A percentile compares a stretch with the other conserved stretches of the same genome.
These are phyloP conservation scores for Nephila pilipes DNA, from an alignment of 1,140 invertebrate genomes.

Conservation along the genomic window DNA sequence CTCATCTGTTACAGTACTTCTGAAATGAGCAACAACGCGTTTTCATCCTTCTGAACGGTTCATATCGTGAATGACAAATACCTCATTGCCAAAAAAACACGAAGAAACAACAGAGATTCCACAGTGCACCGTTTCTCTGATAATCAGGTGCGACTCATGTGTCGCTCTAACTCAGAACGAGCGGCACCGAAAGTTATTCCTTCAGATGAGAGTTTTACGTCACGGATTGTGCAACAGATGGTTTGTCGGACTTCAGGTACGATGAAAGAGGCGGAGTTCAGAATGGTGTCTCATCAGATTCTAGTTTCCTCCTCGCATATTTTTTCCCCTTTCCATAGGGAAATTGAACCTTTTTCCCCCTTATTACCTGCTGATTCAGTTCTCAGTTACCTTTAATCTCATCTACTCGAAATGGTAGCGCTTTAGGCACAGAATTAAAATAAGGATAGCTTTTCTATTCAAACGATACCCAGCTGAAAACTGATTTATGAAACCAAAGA, in stretches of 20 bases:
- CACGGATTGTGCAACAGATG: constrained; percentile 60
- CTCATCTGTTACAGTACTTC: constrained; percentile 27
- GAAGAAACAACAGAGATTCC: neutral
- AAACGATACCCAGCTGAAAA: no score
- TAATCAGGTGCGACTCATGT: constrained; percentile 1
- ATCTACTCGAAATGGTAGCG: no score
- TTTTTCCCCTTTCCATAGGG: constrained; percentile 10
- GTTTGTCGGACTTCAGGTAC: constrained; percentile 42
- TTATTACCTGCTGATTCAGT: neutral
- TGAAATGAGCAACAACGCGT: neutral
- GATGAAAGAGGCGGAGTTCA: constrained; percentile 19
- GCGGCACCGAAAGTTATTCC: constrained; percentile 31
- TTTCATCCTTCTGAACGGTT: neutral
- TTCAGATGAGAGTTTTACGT: constrained; percentile 42
- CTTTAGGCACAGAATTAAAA: no score
- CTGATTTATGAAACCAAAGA: no score
- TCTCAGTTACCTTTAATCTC: neutral
- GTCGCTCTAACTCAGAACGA: neutral
- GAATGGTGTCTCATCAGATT: neutral
- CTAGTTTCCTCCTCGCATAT: neutral
- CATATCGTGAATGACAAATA: neutral
- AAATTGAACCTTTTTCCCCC: neutral
- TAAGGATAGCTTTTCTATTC: no score
- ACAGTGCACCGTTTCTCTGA: neutral
- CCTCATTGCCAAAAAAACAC: neutral